phyloP scores from a whole-genome alignment of 2,888 invertebrate species.

The Cephalotes varians region DNA sequence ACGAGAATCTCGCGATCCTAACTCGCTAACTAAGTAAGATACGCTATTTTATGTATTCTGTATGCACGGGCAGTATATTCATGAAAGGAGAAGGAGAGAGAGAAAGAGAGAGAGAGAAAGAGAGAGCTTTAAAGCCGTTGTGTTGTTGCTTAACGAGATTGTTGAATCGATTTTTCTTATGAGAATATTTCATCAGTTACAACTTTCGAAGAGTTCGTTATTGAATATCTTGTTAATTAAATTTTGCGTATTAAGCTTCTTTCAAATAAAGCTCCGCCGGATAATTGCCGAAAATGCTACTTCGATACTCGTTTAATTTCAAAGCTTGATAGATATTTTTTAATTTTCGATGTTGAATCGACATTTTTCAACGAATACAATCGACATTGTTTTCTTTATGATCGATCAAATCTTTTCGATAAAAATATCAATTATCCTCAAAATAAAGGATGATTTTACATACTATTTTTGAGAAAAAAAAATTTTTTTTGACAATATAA shows the following conservation, averaged over 20 bases:
- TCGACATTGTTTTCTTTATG: not conserved
- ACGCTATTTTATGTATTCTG: conserved; percentile 30
- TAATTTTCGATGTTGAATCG: not conserved
- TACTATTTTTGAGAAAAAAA: not conserved
- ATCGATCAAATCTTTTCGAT: not conserved
- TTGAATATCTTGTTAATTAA: conserved; percentile 52
- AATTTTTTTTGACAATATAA: not conserved
- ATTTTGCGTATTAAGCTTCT: conserved; percentile 19
- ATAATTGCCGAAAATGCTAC: conserved; percentile 29
- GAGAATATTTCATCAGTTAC: conserved; percentile 31
- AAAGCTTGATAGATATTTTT: not conserved
- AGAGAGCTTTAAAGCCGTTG: conserved; percentile 11
- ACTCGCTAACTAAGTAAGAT: conserved; percentile 30
- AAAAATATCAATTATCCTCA: not conserved
- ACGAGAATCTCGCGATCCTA: conserved; percentile 15
- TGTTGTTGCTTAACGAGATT: conserved; percentile 48
- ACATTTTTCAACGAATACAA: not conserved
- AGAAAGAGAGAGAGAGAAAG: no score
- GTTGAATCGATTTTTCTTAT: conserved; percentile 45
- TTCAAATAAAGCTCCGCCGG: not conserved
- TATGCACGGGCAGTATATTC: not conserved
- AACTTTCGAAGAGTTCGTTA: conserved; percentile 43
- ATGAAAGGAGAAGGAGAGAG: no score
- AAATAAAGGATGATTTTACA: not conserved
- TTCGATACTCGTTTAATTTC: not conserved